These are phyloP conservation scores for Coptotermes formosanus DNA, from an alignment of 1,140 invertebrate genomes.

Conservation along the genomic window DNA sequence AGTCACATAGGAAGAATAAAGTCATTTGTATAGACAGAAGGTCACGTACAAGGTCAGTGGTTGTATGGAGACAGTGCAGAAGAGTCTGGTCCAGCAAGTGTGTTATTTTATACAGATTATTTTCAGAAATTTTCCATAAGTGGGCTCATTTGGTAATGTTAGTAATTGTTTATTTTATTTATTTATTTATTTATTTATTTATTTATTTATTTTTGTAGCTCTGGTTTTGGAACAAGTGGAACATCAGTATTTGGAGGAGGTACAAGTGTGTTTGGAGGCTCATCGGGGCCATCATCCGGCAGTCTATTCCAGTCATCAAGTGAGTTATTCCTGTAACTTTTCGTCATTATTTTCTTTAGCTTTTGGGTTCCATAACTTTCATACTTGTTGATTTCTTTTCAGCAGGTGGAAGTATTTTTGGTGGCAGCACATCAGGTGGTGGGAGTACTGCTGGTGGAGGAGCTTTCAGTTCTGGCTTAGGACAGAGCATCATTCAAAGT, in stretches of 20 bases:
- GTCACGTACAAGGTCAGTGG: too few relatives aligned
- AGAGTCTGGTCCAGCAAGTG: too few relatives aligned
- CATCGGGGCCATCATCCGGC: neutral
- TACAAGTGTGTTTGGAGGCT: neutral
- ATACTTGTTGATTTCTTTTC: neutral
- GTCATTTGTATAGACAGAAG: too few relatives aligned
- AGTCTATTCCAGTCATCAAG: constrained; percentile 19
- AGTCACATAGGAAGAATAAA: too few relatives aligned
- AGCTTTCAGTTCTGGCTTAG: constrained; percentile 24
- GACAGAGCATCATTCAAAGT: constrained; percentile 27
- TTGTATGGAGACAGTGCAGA: too few relatives aligned
- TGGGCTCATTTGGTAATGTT: too few relatives aligned
- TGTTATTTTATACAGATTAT: too few relatives aligned
- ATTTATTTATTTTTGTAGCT: neutral
- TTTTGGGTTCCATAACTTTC: neutral
- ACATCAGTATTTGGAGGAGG: constrained; percentile 30
- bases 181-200: too few relatives aligned
- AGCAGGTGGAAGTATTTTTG: constrained; percentile 21
- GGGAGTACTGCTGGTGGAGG: neutral
- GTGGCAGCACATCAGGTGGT: neutral
- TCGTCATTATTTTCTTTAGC: neutral
- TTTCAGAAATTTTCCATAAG: too few relatives aligned
- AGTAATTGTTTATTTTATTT: too few relatives aligned
- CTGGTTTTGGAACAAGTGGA: constrained; percentile 27
- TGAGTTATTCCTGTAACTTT: neutral